These are phyloP conservation scores for Acipenser ruthenus DNA, from an alignment of 2,797 vertebrate genomes.

Conservation along the genomic window DNA sequence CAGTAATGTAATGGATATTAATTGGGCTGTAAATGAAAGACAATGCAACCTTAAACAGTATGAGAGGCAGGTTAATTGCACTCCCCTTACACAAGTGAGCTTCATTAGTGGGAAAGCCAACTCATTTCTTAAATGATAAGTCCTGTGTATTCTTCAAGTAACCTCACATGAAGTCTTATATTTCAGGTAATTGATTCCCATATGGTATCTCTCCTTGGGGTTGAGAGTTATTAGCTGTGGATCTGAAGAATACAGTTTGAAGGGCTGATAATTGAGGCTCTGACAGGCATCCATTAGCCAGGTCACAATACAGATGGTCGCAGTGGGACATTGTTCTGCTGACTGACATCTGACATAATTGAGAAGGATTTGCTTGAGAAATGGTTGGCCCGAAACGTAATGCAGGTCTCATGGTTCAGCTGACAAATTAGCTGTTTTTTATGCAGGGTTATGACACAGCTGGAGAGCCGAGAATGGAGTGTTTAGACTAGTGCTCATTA, in stretches of 20 bases:
- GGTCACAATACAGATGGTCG: not conserved
- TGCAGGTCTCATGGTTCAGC: not conserved
- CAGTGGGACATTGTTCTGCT: not conserved
- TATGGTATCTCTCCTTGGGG: constrained; percentile 12
- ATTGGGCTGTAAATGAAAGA: too few relatives aligned
- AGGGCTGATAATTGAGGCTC: not conserved
- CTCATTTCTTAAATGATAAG: not conserved
- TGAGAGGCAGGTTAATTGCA: too few relatives aligned
- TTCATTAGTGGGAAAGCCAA: too few relatives aligned
- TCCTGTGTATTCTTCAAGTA: not conserved
- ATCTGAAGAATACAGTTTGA: not conserved
- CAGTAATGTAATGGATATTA: too few relatives aligned
- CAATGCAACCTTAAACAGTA: too few relatives aligned
- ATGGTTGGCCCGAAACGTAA: not conserved
- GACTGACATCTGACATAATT: not conserved
- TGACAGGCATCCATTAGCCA: not conserved
- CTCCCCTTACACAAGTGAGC: too few relatives aligned
- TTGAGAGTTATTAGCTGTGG: not conserved
- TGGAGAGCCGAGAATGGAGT: too few relatives aligned
- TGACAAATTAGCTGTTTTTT: not conserved
- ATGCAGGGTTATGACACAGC: too few relatives aligned
- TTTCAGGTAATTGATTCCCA: constrained; percentile 12
- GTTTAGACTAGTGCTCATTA: too few relatives aligned
- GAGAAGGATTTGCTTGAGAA: not conserved
- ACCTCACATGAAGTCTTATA: constrained; percentile 1